Evolutionary conservation across 2,113 vertebrate species (phyloP), one percentile per base, ranked within the genome.

Genomic region (Ageneiosus marmoratus): DNA sequence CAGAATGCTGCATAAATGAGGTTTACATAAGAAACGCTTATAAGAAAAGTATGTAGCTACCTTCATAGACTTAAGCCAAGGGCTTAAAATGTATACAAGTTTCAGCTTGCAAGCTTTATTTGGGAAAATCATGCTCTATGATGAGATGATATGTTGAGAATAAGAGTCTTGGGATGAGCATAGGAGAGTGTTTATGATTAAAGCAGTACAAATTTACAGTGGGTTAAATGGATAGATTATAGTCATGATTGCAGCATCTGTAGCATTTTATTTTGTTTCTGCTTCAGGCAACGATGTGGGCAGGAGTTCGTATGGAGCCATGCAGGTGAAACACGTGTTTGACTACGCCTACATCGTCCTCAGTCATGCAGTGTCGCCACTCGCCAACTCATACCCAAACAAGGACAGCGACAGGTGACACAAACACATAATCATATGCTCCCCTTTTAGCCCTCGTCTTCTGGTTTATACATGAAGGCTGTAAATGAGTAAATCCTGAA

Each of bases 241-340:
- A 24, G 3, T 41, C 3, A 3, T 29, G 67, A 70, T 44, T 44
- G 1, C 22, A 41, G 20, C 9, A 27, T 29, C 13, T n/a, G 3
- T 58, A n/a, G 1, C 6, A 27, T 41, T 82, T 37, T 37, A 1
- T 60, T 62, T 53, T 24, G 32, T n/a, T 73, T 27, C 1, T 37
- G 10, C 85, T 86, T 63, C 88, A 99, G 98, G 97, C 82, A 99
- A 98, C 77, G 98, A 99, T 65, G 98, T 99, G 50, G 98, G 98
- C 70, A 94, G 97, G 87, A 98, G 98, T 83, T 99, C 98, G 1
- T 99, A 99, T 5, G 98, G 98, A 82, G 97, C 97, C 93, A 96
- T 99, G 96, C 97, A 98, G 82, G 97, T 99, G 89, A 98, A 98
- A 86, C 96, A 99, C 90, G 97, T 97, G 89, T 98, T 99, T 87